Evolutionary conservation across 2,797 vertebrate genomes (phyloP).

Genomic region (Coranthus polyacanthus): DNA sequence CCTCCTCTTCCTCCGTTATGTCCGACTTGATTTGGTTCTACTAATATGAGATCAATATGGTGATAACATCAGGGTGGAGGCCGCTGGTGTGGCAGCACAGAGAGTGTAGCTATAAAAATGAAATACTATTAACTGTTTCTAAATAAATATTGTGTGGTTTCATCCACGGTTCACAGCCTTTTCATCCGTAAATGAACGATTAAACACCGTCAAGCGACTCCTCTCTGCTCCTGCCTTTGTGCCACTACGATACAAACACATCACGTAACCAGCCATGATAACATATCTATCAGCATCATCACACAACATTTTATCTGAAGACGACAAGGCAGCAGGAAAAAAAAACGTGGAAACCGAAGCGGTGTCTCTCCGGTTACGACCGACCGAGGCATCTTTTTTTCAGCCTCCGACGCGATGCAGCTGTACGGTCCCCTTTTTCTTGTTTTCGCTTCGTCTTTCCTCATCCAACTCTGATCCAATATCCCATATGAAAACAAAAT

Average conservation of each 20-base stretch:
- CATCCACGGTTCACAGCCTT: accelerated
- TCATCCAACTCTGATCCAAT: background rate
- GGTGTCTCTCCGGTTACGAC: constrained; percentile 18
- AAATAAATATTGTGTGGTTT: accelerated
- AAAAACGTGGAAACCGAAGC: background rate
- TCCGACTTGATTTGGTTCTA: background rate
- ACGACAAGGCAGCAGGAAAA: accelerated
- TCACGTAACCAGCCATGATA: background rate
- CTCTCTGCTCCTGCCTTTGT: constrained; percentile 48
- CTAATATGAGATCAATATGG: constrained; percentile 42
- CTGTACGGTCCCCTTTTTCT: background rate
- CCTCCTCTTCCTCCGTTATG: accelerated
- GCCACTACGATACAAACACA: background rate
- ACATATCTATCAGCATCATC: background rate
- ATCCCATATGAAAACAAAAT: accelerated
- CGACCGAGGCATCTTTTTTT: constrained; percentile 29
- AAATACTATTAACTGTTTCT: background rate
- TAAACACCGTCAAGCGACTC: constrained; percentile 3
- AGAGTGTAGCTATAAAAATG: accelerated
- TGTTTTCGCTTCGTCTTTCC: background rate
- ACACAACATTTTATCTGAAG: accelerated
- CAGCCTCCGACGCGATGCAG: constrained; percentile 37
- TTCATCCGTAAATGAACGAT: background rate
- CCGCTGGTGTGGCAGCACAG: constrained; percentile 25
- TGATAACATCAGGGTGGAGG: constrained; percentile 17